phyloP scores from a whole-genome alignment of 1,140 invertebrate genomes.

The Psix sp. region DNA sequence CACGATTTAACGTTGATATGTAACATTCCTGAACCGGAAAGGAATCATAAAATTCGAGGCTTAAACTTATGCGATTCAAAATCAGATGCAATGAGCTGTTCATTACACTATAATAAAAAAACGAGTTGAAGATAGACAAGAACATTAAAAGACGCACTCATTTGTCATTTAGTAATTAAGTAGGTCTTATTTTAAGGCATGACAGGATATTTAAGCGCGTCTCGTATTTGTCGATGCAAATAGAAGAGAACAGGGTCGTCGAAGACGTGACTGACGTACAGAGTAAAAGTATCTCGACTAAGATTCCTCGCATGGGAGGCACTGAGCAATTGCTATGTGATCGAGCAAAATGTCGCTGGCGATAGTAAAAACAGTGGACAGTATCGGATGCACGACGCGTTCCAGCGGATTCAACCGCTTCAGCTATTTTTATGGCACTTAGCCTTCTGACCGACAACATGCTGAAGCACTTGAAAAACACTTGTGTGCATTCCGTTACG shows the following conservation, averaged over 20 bases:
- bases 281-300: constrained; percentile 30
- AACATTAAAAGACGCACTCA: too few relatives aligned
- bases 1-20: too few relatives aligned
- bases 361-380: constrained; percentile 61
- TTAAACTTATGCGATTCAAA: constrained; percentile 53
- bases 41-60: constrained; percentile 41
- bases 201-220: constrained; percentile 4
- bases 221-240: constrained; percentile 10
- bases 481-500: constrained; percentile 75
- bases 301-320: constrained; percentile 51
- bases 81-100: too few relatives aligned
- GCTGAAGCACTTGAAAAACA: constrained; percentile 77
- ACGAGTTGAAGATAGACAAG: too few relatives aligned
- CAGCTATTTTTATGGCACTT: constrained; percentile 77
- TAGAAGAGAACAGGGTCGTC: constrained; percentile 10
- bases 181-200: neutral
- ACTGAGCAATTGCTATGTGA: constrained; percentile 48
- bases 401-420: constrained; percentile 67
- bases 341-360: constrained; percentile 46
- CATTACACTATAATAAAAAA: too few relatives aligned
- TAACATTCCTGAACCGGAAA: constrained; percentile 34
- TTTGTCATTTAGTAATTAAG: neutral
- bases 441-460: constrained; percentile 73
- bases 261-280: constrained; percentile 11
- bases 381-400: constrained; percentile 61